Evolutionary conservation across 2,888 invertebrate genomes (phyloP), one percentile per base, ranked within the genome.

Genomic region (Chloromyia formosa): DNA sequence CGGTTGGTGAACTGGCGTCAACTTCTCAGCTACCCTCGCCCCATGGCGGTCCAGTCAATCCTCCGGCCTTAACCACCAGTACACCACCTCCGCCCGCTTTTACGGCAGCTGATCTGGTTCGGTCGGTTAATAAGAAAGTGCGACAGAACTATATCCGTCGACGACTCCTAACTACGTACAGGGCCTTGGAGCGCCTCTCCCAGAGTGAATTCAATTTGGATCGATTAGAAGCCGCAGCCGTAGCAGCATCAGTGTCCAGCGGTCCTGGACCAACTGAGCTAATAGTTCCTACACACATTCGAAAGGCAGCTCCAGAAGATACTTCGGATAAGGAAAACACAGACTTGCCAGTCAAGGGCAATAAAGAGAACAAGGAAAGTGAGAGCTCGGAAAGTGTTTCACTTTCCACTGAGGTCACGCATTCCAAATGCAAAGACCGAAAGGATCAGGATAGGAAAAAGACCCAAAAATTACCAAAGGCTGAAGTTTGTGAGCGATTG

Each of bases 131-230:
- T 81, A 94, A 93, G 81, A 94, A 94, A 88, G 92, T 92, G 1
- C 89, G 94, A 1, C 94, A 94, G 83, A 92, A 91, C 82, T 94
- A 94, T 83, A 94, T 94, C 77, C 89, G 92, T 78, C 87, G 93
- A 75, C 88, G 94, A 56, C 85, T 94, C 77, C 84, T 94, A 80
- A 93, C 93, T 0, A 94, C 94, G 0, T 94, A 94, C 85, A 88
- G 92, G 77, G 94, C 94, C 0, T 83, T 94, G 74, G 94, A 94
- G 82, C 86, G 94, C 58, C 88, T 94, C 80, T 93, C 93, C 0
- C 93, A 93, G 83, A 94, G 93, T n/a, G 94, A 94, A 82, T 93
- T 94, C 83, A 93, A 94, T 82, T 83, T 94, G 80, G 93, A 94
- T 82, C 87, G 90, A 77, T 84, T 93, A 58, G 92, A 92, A 86